Evolutionary conservation across 2,113 vertebrate species (phyloP).

Genomic region (Gorsachius goisagi): DNA sequence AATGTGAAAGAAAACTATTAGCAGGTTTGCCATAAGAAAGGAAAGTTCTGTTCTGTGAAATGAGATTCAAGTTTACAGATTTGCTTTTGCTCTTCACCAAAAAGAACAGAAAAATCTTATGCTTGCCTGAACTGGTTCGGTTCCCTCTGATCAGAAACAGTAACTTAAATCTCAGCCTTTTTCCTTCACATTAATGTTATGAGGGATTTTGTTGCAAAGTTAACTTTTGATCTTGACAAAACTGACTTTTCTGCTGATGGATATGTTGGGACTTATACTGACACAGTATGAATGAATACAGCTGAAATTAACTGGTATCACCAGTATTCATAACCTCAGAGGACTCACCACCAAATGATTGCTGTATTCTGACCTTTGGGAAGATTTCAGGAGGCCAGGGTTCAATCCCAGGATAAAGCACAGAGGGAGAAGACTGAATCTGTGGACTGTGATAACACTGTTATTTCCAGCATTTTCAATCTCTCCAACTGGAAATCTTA

Average conservation of each 20-base stretch:
- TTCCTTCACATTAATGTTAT: neutral
- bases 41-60: neutral
- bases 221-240: neutral
- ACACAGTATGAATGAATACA: neutral
- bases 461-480: neutral
- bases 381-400: neutral
- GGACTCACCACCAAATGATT: neutral
- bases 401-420: neutral
- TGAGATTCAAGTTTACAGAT: neutral
- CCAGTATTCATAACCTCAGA: neutral
- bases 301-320: neutral
- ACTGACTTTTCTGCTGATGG: neutral
- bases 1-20: neutral
- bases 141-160: neutral
- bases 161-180: neutral
- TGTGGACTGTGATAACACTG: neutral
- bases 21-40: neutral
- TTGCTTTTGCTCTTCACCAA: neutral
- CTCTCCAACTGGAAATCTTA: neutral
- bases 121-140: rapidly evolving
- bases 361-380: neutral
- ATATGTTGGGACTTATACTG: neutral
- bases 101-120: neutral
- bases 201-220: neutral
- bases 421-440: neutral